A percentile compares a stretch with the other conserved stretches of the same genome.
phyloP scores from a whole-genome alignment of 2,113 vertebrate genomes.

The Phainopepla nitens region DNA sequence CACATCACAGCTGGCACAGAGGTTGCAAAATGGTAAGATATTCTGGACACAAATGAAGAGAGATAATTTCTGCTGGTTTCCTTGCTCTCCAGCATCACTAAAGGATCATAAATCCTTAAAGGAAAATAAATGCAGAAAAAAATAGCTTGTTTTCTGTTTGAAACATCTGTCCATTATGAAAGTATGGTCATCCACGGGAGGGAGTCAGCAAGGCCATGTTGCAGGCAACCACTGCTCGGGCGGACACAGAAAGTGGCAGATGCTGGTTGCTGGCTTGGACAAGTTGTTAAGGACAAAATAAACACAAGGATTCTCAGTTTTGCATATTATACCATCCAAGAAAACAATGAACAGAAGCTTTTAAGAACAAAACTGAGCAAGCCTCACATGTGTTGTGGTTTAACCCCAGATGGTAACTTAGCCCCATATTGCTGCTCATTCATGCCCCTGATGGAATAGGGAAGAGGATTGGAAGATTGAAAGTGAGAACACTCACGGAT shows the following conservation, averaged over 20 bases:
- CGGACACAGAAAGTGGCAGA: not conserved
- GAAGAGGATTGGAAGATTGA: not conserved
- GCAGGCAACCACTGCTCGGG: not conserved
- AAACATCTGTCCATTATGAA: not conserved
- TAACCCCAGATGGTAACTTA: not conserved
- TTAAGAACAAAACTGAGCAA: not conserved
- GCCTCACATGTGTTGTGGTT: not conserved
- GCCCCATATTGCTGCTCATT: fast-evolving
- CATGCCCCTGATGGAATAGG: fast-evolving
- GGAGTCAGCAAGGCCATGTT: not conserved
- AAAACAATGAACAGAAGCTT: not conserved
- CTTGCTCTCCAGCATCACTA: not conserved
- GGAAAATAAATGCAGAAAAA: not conserved
- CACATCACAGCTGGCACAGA: not conserved
- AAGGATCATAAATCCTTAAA: not conserved
- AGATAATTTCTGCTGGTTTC: not conserved
- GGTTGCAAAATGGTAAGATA: not conserved
- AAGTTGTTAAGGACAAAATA: not conserved
- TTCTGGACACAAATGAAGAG: not conserved
- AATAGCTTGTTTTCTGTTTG: not conserved
- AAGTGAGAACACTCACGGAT: fast-evolving
- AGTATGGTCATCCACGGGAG: not conserved
- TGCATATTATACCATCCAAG: not conserved
- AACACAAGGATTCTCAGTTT: not conserved
- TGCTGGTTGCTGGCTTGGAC: not conserved